Base-by-base conservation (phyloP, 37 sponge, comb jelly and placozoan genomes). In the Diacarnus erythraeanus region DNA sequence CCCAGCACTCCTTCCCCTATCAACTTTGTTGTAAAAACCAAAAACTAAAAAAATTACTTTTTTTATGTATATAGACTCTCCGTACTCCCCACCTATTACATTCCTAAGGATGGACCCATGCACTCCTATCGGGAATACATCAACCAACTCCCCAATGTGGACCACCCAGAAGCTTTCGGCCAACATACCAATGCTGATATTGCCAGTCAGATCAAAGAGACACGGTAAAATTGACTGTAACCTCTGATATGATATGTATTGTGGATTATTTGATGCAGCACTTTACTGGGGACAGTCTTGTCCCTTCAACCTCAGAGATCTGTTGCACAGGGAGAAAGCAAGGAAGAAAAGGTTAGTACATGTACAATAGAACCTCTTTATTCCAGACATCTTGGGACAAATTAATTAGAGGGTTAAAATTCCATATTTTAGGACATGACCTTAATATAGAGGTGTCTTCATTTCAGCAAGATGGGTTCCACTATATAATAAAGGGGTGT, bases 181-280 rank as follows among this genome's bases (percentile, higher is more conserved):
- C 99, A 99, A 80, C 99, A 99, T 81, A 84, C 97, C 78, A 99
- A 99, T 79, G 99, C 99, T 30, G 99, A 99, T 75, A 99, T 99
- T 64, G 94, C 99, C 72, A 94, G 95, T 42, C 99, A 99, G 84
- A 99, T 99, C 76, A 91, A 88, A 59, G 99, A 99, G 72, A 99
- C 99, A n/a, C 80, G 94, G 94, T 94, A 26, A 10, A 65, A 18
- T 5, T n/a, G n/a, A n/a, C n/a, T n/a, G n/a, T n/a, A n/a, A n/a
- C n/a, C n/a, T n/a, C n/a, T n/a, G n/a, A n/a, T n/a, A n/a, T n/a
- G n/a, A n/a, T n/a, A n/a, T n/a, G n/a, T n/a, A n/a, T n/a, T n/a
- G n/a, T n/a, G n/a, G n/a, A n/a, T n/a, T n/a, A n/a, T n/a, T n/a
- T n/a, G n/a, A n/a, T n/a, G n/a, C 71, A 92, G 94, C 66, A 92